Percentiles rank a stretch among this genome's conserved stretches.
phyloP scores from a whole-genome alignment of 2,797 vertebrate species.

The Manis pentadactyla region DNA sequence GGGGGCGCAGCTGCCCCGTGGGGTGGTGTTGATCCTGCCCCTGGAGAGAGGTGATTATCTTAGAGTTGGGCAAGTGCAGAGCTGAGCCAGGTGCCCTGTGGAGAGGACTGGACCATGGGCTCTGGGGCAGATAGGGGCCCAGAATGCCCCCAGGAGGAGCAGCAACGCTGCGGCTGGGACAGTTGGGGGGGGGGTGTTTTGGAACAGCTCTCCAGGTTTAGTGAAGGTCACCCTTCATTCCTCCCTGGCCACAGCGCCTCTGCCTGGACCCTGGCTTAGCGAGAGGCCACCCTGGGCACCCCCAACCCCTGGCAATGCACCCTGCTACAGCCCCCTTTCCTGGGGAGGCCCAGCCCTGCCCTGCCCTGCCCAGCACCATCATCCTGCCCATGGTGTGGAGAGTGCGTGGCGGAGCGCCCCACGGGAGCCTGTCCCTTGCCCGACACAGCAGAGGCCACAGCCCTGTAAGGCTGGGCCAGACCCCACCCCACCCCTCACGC shows the following conservation, averaged over 20 bases:
- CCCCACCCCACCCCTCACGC: no score
- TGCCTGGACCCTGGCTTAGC: background rate
- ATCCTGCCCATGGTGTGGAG: accelerated
- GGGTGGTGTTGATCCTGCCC: no score
- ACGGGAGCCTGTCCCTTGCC: accelerated
- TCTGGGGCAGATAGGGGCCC: no score
- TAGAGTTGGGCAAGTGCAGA: background rate
- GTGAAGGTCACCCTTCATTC: background rate
- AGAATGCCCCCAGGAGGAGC: accelerated
- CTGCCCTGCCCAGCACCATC: background rate
- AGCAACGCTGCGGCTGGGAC: accelerated
- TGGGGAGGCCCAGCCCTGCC: background rate
- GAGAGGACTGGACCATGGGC: no score
- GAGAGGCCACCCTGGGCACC: background rate
- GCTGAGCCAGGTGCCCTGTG: background rate
- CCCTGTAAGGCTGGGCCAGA: background rate
- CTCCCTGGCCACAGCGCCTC: no score
- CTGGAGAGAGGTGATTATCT: background rate
- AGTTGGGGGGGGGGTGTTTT: background rate
- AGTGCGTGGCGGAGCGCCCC: accelerated
- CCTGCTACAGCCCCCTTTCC: background rate
- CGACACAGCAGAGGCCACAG: no score
- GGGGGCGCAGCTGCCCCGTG: background rate
- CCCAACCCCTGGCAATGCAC: background rate
- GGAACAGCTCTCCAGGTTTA: background rate